Percentiles rank a stretch among this genome's conserved stretches.
Conservation (phyloP, 1,140 invertebrate genomes). For the Diorhabda carinulata region DNA sequence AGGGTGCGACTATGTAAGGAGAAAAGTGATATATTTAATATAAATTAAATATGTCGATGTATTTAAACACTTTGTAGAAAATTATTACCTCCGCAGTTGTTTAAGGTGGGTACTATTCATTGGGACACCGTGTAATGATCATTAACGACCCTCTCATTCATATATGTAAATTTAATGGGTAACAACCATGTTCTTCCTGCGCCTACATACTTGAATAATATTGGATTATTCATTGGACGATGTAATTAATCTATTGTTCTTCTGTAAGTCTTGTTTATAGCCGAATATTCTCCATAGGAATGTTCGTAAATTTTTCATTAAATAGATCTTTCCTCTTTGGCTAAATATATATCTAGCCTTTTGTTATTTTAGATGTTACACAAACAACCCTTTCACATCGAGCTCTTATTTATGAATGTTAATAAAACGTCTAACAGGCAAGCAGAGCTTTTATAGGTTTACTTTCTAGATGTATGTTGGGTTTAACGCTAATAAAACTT, state of each 20-base stretch:
- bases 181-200: too few relatives aligned
- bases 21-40: too few relatives aligned
- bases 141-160: too few relatives aligned
- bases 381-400: background rate
- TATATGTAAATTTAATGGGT: too few relatives aligned
- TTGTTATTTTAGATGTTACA: background rate
- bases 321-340: background rate
- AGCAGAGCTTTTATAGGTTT: background rate
- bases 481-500: too few relatives aligned
- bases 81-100: too few relatives aligned
- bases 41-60: too few relatives aligned
- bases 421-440: background rate
- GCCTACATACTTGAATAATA: background rate
- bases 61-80: too few relatives aligned
- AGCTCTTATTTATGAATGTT: constrained; percentile 1
- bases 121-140: too few relatives aligned
- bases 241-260: background rate
- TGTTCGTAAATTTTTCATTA: constrained; percentile 1
- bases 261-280: background rate
- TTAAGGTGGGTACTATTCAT: too few relatives aligned
- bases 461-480: background rate
- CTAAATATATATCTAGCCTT: background rate
- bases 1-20: too few relatives aligned
- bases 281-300: background rate
- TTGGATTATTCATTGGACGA: background rate